Conservation (phyloP, 2,888 invertebrate genomes). For the Spilarctia lutea region DNA sequence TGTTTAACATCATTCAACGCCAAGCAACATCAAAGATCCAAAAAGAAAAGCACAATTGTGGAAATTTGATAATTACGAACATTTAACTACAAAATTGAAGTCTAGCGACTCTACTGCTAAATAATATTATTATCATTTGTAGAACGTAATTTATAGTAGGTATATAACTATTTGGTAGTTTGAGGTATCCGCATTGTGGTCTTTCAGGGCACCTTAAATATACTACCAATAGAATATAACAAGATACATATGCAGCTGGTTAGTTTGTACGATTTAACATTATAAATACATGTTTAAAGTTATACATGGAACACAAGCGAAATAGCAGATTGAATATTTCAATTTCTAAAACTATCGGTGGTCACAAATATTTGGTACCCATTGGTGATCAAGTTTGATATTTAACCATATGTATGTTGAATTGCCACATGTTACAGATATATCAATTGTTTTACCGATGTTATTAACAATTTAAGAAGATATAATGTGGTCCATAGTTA, state of each 20-base stretch:
- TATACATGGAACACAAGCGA: conserved; percentile 4
- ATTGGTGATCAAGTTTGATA: conserved; percentile 29
- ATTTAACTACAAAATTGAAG: conserved; percentile 79
- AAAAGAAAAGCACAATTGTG: conserved; percentile 79
- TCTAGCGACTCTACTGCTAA: conserved; percentile 83
- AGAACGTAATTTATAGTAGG: conserved; percentile 46
- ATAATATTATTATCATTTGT: conserved; percentile 54
- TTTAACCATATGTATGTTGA: conserved; percentile 35
- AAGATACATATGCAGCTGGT: not conserved
- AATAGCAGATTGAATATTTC: conserved; percentile 7
- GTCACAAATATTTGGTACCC: conserved; percentile 26
- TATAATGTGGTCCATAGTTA: conserved; percentile 41
- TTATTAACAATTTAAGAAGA: conserved; percentile 35
- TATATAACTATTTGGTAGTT: conserved; percentile 29
- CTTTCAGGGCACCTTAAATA: conserved; percentile 28
- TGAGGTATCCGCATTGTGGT: conserved; percentile 28
- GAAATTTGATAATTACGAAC: conserved; percentile 72
- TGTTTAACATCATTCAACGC: conserved; percentile 81
- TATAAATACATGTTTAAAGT: conserved; percentile 3
- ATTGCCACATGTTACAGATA: conserved; percentile 38
- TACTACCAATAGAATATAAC: conserved; percentile 5
- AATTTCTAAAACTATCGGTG: conserved; percentile 26
- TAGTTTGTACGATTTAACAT: conserved; percentile 3
- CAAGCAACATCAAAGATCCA: conserved; percentile 83
- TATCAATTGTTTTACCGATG: not conserved